A percentile compares a stretch with the other conserved stretches of the same genome.
Conservation (phyloP, 2,888 invertebrate genomes). For the Hoplodrina blanda region DNA sequence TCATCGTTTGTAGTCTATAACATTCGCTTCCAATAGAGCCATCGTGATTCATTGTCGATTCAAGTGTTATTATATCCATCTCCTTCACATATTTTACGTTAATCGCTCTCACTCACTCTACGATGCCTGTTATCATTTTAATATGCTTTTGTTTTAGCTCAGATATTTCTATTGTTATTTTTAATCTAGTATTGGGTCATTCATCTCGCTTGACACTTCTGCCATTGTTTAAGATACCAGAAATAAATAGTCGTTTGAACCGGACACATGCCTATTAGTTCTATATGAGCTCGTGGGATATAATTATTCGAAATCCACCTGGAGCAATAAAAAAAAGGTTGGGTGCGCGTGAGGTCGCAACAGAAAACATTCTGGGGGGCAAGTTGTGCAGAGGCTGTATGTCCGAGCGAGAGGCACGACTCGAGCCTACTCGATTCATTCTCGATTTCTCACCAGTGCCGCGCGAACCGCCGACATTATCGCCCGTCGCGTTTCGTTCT, state of each 20-base stretch:
- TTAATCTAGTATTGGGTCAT: conserved; percentile 25
- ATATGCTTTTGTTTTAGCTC: conserved; percentile 63
- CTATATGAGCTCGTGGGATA: conserved; percentile 60
- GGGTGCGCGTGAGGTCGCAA: conserved; percentile 78
- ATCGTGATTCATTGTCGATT: conserved; percentile 80
- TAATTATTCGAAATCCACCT: conserved; percentile 69
- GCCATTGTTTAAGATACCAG: conserved; percentile 3
- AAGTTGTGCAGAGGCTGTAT: conserved; percentile 71
- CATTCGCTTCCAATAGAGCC: conserved; percentile 65
- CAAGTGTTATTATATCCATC: conserved; percentile 76
- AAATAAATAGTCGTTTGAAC: conserved; percentile 13
- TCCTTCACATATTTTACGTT: conserved; percentile 68
- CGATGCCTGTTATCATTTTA: conserved; percentile 70
- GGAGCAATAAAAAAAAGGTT: conserved; percentile 70
- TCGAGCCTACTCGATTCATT: conserved; percentile 77
- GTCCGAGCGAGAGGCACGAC: conserved; percentile 80
- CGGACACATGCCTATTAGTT: conserved; percentile 22
- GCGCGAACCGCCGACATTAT: conserved; percentile 80
- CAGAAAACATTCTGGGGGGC: conserved; percentile 72
- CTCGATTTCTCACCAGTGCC: conserved; percentile 84
- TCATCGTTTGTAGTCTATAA: conserved; percentile 58
- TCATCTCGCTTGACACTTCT: conserved; percentile 20
- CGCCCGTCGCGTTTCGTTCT: conserved; percentile 73
- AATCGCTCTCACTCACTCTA: conserved; percentile 66
- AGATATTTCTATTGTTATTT: conserved; percentile 51